Evolutionary conservation across 2,113 vertebrate genomes (phyloP).

Genomic region (Girardinichthys multiradiatus): DNA sequence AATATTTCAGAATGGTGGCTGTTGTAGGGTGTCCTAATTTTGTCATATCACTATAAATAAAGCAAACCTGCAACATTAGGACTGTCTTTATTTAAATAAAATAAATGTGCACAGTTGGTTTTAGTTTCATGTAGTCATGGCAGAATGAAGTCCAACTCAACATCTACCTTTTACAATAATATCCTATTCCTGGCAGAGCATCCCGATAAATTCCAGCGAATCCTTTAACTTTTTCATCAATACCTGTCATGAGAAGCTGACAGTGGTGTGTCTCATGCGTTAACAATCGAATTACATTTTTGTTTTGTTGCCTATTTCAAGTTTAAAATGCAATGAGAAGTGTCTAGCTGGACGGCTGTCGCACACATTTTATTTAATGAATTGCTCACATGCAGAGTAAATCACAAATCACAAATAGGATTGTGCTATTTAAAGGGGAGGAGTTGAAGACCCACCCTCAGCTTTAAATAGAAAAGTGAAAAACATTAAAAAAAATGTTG

Average conservation of each 20-base stretch:
- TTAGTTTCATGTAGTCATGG: not conserved
- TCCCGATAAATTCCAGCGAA: not conserved
- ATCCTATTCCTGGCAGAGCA: not conserved
- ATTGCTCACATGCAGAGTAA: slow-evolving; percentile 49
- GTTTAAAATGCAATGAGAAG: slow-evolving; percentile 32
- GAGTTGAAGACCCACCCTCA: slow-evolving; percentile 18
- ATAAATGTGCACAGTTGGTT: not conserved
- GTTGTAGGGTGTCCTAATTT: too few species aligned
- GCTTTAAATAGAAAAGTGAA: slow-evolving; percentile 28
- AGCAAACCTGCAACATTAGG: too few species aligned
- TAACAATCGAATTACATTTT: not conserved
- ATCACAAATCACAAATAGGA: slow-evolving; percentile 54
- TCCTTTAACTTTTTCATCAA: not conserved
- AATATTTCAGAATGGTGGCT: too few species aligned
- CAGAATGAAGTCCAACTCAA: not conserved
- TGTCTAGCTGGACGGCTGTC: slow-evolving; percentile 45
- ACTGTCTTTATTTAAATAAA: too few species aligned
- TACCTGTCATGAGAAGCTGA: slow-evolving; percentile 13
- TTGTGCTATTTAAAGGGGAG: slow-evolving; percentile 54
- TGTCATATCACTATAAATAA: too few species aligned
- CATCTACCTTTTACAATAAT: not conserved
- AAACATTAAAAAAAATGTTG: slow-evolving; percentile 23
- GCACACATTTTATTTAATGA: slow-evolving; percentile 52
- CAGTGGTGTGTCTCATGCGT: not conserved
- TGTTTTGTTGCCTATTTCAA: slow-evolving; percentile 30